These are phyloP conservation scores for Nomada fucata DNA, from an alignment of 2,888 invertebrate species.

Conservation along the genomic window DNA sequence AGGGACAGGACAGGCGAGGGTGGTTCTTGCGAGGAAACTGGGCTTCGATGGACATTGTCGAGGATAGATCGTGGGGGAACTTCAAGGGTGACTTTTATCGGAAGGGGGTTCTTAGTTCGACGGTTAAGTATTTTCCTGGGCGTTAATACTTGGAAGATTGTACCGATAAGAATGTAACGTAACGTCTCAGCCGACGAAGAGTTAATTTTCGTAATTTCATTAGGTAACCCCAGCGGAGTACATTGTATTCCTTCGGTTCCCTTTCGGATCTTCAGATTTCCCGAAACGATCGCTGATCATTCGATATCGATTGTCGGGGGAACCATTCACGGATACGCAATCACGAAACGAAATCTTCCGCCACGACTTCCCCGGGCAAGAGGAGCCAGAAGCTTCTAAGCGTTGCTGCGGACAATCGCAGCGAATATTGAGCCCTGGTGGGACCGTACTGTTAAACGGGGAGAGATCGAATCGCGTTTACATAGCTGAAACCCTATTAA, in stretches of 20 bases:
- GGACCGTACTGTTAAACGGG: conserved; percentile 30
- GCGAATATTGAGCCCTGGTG: conserved; percentile 37
- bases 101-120: no score
- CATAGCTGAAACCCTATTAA: conserved; percentile 51
- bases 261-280: background rate
- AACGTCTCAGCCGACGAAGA: no score
- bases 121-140: no score
- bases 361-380: background rate
- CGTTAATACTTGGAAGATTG: no score
- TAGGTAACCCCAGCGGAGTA: no score
- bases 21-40: background rate
- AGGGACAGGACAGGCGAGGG: background rate
- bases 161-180: no score
- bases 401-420: conserved; percentile 4
- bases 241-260: no score
- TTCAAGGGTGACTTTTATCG: no score
- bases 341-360: conserved; percentile 27
- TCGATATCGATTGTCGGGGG: background rate
- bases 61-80: no score
- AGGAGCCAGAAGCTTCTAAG: background rate
- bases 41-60: background rate
- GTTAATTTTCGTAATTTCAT: no score
- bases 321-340: conserved; percentile 5
- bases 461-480: conserved; percentile 50
- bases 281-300: background rate